Conservation (phyloP, 2,113 vertebrate species). For the Lagopus muta region DNA sequence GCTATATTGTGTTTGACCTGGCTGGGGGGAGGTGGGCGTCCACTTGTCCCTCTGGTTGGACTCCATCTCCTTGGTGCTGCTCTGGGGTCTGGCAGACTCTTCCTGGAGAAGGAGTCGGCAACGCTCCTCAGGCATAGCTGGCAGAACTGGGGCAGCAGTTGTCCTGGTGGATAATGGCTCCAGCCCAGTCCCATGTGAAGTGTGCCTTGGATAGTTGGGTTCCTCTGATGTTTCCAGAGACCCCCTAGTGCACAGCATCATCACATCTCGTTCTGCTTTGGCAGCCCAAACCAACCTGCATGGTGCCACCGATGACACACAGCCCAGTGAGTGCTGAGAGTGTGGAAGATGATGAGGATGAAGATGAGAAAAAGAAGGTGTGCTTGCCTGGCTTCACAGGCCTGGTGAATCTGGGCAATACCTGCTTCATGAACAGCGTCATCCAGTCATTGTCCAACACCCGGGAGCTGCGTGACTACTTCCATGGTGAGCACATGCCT, state of each 20-base stretch:
- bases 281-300: conserved; percentile 95
- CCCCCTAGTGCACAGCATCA: not conserved
- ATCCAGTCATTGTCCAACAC: conserved; percentile 98
- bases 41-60: accelerated
- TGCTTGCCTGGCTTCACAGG: conserved; percentile 95
- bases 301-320: conserved; percentile 98
- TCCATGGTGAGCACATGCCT: conserved; percentile 85
- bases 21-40: not conserved
- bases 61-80: not conserved
- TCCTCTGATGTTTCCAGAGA: not conserved
- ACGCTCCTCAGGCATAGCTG: not conserved
- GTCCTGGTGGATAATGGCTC: not conserved
- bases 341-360: conserved; percentile 84
- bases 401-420: conserved; percentile 96
- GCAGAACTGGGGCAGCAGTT: not conserved
- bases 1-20: not conserved
- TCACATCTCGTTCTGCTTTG: not conserved
- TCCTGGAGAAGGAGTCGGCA: not conserved
- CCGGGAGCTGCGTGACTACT: conserved; percentile 95
- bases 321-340: conserved; percentile 85
- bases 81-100: not conserved
- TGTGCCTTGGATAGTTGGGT: not conserved
- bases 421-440: conserved; percentile 99
- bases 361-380: conserved; percentile 96
- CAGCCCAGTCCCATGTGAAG: not conserved